Evolutionary conservation across 2,888 invertebrate genomes (phyloP), one percentile per base, ranked within the genome.

Genomic region (Brenthis ino): DNA sequence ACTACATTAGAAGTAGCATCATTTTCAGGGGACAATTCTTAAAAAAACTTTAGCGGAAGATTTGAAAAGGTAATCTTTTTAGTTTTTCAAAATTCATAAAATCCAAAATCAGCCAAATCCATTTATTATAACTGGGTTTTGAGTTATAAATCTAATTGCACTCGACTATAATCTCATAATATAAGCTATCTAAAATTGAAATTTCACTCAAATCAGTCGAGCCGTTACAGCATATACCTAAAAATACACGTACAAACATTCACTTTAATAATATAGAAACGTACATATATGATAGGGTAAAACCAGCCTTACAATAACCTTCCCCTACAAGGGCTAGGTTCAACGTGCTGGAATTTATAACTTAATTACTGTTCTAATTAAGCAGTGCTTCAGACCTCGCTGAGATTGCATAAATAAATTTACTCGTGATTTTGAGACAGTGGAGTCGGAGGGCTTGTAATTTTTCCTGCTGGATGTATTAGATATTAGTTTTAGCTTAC

Each of bases 291-390:
- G 28, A 60, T 6, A 33, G 60, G 48, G 50, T 60, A 50, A 60
- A 48, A 16, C n/a, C 28, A 48, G 28, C 60, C 48, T 64, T 64
- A 64, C 55, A 64, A 55, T 64, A 33, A 55, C 48, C 67, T 43
- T 55, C 55, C 64, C 58, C 53, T 54, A n/a, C 58, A 48, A 20
- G 69, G 70, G 69, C 68, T 55, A 58, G 55, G 68, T 71, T 68
- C 66, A 69, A 54, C 68, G 69, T 68, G 57, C 70, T 74, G 65
- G 69, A 76, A 76, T 77, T 77, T 77, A 76, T 73, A 75, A 71
- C 69, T 74, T 73, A 77, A 76, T 77, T 77, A 77, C 73, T 72
- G 69, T 64, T 72, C 71, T 76, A 77, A 77, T 77, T 75, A 77
- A 77, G 72, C 74, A 72, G 72, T 72, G 75, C 75, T 73, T 77